phyloP scores from a whole-genome alignment of 2,888 invertebrate genomes.

The Tenthredo distinguenda region DNA sequence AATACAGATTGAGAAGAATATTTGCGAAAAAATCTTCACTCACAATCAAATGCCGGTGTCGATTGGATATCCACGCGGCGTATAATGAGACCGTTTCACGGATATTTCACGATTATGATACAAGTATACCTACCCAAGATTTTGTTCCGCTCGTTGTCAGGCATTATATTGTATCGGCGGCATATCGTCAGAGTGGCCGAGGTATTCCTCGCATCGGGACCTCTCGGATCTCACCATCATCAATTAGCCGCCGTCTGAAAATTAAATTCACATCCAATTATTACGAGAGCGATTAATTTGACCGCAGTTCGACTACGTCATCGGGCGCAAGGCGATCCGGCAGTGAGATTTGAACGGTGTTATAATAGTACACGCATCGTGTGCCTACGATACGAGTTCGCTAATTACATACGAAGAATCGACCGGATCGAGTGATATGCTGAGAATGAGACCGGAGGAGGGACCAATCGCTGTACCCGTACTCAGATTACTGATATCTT shows the following conservation, averaged over 20 bases:
- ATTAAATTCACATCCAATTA: not conserved
- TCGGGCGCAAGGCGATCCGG: not conserved
- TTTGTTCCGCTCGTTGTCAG: no score
- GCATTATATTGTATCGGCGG: no score
- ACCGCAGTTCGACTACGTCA: not conserved
- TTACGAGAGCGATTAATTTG: not conserved
- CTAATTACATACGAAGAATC: no score
- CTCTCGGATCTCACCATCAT: not conserved
- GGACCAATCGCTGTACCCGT: conserved; percentile 48
- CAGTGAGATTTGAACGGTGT: not conserved
- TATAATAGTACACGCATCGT: not conserved
- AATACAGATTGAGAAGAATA: no score
- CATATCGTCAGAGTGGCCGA: not conserved
- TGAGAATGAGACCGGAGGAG: conserved; percentile 1
- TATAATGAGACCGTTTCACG: no score
- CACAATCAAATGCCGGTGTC: no score
- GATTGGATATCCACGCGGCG: no score
- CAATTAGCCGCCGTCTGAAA: not conserved
- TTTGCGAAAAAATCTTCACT: no score
- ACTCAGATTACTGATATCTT: conserved; percentile 64
- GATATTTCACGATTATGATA: no score
- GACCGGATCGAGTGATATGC: not conserved
- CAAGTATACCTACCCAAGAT: no score
- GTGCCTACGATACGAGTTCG: not conserved
- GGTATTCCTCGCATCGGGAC: not conserved